Base-by-base conservation (phyloP, 2,888 invertebrate genomes). In the Lasioglossum malachurum region DNA sequence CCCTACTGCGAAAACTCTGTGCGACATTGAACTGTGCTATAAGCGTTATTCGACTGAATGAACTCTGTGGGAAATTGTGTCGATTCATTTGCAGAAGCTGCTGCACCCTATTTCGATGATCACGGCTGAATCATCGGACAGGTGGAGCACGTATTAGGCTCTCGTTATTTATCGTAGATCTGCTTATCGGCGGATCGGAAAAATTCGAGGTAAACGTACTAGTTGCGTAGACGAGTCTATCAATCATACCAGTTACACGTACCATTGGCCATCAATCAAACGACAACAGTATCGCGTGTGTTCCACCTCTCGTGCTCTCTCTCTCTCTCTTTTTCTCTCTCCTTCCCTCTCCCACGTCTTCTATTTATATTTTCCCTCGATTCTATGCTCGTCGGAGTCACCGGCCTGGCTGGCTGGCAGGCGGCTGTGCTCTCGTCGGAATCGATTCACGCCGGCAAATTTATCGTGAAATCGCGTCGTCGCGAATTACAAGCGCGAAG, bases 161-260 rank as follows among this genome's bases (percentile, higher is more conserved):
- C 41, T 72, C 46, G 76, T 35, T 74, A 89, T 84, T 82, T 75
- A 87, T 87, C 80, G 79, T 38, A 41, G 69, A 71, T 23, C 76
- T 87, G 82, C 76, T 89, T 82, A 84, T 89, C 89, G 78, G 67
- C 80, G 80, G 82, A 78, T 88, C 89, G 81, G 74, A 76, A 75
- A 86, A 87, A 80, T 84, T 87, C 78, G 84, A 71, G 72, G 73
- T 73, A 84, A 86, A 74, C 75, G 80, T 77, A 80, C 85, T 74
- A 76, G 75, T 75, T 69, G 85, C 76, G 57, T 76, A 71, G 76
- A 86, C 77, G 67, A 74, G 80, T 85, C 85, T 74, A 86, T 86
- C 85, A 75, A 86, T 86, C 85, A 86, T 80, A 69, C 57, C 77
- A 35, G 84, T 84, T 86, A 84, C 79, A 69, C 72, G 79, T 73